phyloP scores from a whole-genome alignment of 1,140 invertebrate genomes.

The Elymnias hypermnestra region DNA sequence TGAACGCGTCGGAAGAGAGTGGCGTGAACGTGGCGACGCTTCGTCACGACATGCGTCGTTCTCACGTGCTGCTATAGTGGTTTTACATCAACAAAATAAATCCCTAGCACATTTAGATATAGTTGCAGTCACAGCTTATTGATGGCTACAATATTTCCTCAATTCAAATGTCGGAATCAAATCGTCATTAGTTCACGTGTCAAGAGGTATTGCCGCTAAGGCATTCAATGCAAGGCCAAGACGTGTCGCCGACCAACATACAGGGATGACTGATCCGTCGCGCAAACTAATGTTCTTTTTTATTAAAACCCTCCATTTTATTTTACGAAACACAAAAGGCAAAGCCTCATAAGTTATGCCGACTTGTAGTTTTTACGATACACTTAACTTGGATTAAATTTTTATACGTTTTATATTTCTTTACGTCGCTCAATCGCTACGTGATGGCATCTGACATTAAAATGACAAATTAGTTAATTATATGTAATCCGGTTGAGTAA shows the following conservation, averaged over 20 bases:
- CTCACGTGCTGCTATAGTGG: no score
- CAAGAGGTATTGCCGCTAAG: slow-evolving; percentile 17
- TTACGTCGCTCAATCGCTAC: slow-evolving; percentile 37
- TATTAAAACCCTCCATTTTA: slow-evolving; percentile 55
- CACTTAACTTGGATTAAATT: slow-evolving; percentile 66
- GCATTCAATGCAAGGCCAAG: slow-evolving; percentile 39
- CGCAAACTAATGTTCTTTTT: slow-evolving; percentile 69
- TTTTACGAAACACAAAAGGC: slow-evolving; percentile 64
- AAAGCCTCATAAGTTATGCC: slow-evolving; percentile 66
- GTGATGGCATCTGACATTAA: slow-evolving; percentile 74
- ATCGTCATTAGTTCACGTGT: slow-evolving; percentile 52
- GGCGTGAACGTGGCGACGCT: no score
- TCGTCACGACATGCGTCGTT: no score
- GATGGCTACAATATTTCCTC: slow-evolving; percentile 21
- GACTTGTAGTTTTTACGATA: slow-evolving; percentile 70
- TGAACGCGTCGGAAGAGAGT: no score
- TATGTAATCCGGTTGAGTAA: slow-evolving; percentile 59
- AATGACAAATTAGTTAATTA: slow-evolving; percentile 75
- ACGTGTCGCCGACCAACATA: slow-evolving; percentile 53
- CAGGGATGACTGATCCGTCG: slow-evolving; percentile 68
- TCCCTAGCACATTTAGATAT: no score
- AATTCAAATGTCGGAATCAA: slow-evolving; percentile 41
- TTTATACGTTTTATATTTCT: slow-evolving; percentile 57
- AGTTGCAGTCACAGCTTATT: slow-evolving; percentile 8
- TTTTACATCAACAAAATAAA: no score